These are phyloP conservation scores for Rutilus rutilus DNA, from an alignment of 2,113 vertebrate species.

Conservation along the genomic window DNA sequence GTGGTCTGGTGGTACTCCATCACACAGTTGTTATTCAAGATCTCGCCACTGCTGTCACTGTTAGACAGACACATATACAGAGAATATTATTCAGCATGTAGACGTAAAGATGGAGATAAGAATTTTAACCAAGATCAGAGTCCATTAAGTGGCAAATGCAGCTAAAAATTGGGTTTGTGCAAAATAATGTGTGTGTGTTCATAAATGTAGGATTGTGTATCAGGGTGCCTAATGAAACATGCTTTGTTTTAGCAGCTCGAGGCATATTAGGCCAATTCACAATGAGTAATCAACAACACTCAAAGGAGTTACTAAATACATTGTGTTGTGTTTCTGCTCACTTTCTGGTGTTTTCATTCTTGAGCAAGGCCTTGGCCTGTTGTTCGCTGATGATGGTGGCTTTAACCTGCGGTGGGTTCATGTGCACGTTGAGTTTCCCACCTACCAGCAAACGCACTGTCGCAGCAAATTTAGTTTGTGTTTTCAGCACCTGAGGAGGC, in stretches of 20 bases:
- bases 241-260: not conserved
- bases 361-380: constrained; percentile 91
- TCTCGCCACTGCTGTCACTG: constrained; percentile 95
- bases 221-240: not conserved
- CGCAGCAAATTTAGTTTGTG: constrained; percentile 96
- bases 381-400: constrained; percentile 98
- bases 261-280: not conserved
- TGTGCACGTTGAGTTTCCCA: constrained; percentile 95
- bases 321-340: constrained; percentile 65
- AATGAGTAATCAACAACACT: not conserved
- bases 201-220: not conserved
- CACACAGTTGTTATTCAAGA: constrained; percentile 96
- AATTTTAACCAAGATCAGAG: not conserved
- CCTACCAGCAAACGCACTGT: constrained; percentile 94
- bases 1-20: constrained; percentile 98
- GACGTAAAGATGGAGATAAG: not conserved
- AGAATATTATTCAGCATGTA: not conserved
- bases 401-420: constrained; percentile 98
- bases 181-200: not conserved
- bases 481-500: constrained; percentile 96
- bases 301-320: not conserved
- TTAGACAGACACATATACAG: not conserved
- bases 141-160: not conserved
- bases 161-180: not conserved
- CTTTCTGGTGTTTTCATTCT: constrained; percentile 90